Percentiles rank a stretch among this genome's conserved stretches.
Conservation (phyloP, 2,113 vertebrate genomes). For the Serilophus lunatus region DNA sequence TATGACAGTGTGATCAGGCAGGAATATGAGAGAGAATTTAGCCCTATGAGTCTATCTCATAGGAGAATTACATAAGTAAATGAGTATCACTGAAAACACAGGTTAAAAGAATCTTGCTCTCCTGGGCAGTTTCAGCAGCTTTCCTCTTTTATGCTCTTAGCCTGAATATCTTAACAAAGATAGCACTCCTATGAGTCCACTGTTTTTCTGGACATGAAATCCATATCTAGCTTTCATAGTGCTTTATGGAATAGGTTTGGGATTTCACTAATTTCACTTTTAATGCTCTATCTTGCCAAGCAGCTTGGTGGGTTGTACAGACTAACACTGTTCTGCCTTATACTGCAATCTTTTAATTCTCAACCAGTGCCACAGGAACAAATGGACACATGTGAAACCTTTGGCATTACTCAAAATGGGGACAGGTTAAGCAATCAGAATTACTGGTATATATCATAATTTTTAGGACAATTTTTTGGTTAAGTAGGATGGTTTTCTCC, state of each 20-base stretch:
- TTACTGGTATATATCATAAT: not conserved
- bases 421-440: not conserved
- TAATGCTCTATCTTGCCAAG: not conserved
- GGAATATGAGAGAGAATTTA: not conserved
- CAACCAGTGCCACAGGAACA: not conserved
- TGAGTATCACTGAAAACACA: not conserved
- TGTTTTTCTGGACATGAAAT: not conserved
- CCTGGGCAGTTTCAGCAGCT: not conserved
- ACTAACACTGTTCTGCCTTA: not conserved
- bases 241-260: not conserved
- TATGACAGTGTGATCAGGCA: not conserved
- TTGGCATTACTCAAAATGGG: not conserved
- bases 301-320: not conserved
- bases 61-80: not conserved
- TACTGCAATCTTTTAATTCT: not conserved
- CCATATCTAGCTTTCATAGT: not conserved
- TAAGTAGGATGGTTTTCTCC: not conserved
- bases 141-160: not conserved
- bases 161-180: not conserved
- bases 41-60: not conserved
- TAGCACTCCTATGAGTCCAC: not conserved
- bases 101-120: not conserved
- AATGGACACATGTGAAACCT: accelerated
- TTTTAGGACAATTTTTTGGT: not conserved
- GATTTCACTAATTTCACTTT: not conserved